A percentile compares a stretch with the other conserved stretches of the same genome.
Conservation (phyloP, 1,140 invertebrate species). For the Bicyclus anynana region DNA sequence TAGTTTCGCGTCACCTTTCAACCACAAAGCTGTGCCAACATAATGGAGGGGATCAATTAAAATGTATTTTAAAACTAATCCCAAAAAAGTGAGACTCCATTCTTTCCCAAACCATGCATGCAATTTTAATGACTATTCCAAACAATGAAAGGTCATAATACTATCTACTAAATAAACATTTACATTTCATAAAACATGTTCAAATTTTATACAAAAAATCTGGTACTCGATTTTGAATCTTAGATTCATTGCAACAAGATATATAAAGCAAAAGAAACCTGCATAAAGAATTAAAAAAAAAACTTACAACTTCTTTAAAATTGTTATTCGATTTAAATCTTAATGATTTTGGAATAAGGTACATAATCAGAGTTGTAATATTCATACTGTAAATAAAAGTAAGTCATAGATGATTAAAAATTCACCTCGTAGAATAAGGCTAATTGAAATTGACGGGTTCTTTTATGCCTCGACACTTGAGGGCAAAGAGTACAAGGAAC, state of each 20-base stretch:
- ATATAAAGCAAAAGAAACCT: no score
- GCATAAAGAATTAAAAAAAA: no score
- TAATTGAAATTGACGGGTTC: slow-evolving; percentile 47
- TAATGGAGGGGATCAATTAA: background rate
- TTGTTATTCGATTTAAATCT: background rate
- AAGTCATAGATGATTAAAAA: slow-evolving; percentile 31
- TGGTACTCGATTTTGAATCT: no score
- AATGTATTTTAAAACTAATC: background rate
- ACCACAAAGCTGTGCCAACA: background rate
- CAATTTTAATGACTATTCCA: background rate
- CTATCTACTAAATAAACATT: no score
- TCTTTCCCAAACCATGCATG: background rate
- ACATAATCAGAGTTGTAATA: background rate
- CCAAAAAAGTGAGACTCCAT: background rate
- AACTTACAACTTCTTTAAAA: no score
- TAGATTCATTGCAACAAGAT: no score
- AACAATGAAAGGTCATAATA: background rate
- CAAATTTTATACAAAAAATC: no score
- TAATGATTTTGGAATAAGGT: background rate
- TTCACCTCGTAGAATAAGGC: slow-evolving; percentile 30
- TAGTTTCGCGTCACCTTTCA: background rate
- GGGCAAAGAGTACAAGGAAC: slow-evolving; percentile 9
- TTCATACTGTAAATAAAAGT: background rate
- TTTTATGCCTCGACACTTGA: slow-evolving; percentile 35
- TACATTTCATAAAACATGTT: no score